Evolutionary conservation across 2,797 vertebrate genomes (phyloP).

Genomic region (Pangasius mekongensis): DNA sequence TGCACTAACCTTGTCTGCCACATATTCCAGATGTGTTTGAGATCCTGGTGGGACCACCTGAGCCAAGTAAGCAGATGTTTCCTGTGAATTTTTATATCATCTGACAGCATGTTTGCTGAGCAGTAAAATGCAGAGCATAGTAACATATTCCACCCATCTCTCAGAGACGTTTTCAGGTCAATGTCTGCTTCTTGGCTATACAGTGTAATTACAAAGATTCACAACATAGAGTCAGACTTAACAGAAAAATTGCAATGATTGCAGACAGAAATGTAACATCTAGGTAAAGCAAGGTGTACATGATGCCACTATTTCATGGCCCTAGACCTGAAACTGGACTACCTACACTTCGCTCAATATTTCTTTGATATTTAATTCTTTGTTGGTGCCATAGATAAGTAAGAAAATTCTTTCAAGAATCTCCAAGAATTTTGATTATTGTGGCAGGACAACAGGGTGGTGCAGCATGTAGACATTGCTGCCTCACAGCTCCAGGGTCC

Average conservation of each 20-base stretch:
- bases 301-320: neutral
- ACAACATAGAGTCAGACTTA: neutral
- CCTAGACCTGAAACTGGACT: neutral
- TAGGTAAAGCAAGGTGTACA: neutral
- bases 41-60: constrained; percentile 46
- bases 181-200: neutral
- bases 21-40: constrained; percentile 49
- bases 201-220: neutral
- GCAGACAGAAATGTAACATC: neutral
- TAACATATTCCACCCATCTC: constrained; percentile 1
- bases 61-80: constrained; percentile 54
- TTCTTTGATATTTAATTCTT: neutral
- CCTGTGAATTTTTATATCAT: constrained; percentile 43
- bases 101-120: constrained; percentile 44
- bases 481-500: neutral
- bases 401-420: neutral
- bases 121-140: constrained; percentile 40
- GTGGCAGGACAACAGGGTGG: neutral
- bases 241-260: neutral
- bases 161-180: constrained; percentile 10
- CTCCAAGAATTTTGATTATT: neutral
- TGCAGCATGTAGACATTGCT: neutral
- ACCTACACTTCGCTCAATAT: neutral
- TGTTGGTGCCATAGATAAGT: neutral
- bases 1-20: constrained; percentile 47